Conservation (phyloP, 2,888 invertebrate genomes). For the Synanthedon myopaeformis region DNA sequence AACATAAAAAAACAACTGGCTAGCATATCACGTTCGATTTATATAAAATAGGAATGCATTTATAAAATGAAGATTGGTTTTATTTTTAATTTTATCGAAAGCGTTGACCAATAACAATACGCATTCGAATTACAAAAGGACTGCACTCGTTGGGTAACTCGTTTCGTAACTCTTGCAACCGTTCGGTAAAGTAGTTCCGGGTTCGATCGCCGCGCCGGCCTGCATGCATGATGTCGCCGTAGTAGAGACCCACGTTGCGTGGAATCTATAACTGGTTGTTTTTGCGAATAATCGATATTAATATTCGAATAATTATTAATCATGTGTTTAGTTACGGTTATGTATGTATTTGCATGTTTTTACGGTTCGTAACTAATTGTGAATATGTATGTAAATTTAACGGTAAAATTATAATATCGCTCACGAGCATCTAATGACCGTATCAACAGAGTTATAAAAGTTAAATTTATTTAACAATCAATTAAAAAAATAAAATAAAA, state of each 20-base stretch:
- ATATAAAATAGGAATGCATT: too few relatives aligned
- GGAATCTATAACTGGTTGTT: neutral
- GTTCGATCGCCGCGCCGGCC: constrained; percentile 1
- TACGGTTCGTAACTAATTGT: too few relatives aligned
- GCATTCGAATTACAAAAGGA: neutral
- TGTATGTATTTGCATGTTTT: neutral
- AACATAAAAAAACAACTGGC: too few relatives aligned
- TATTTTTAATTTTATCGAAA: too few relatives aligned
- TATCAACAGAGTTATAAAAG: too few relatives aligned
- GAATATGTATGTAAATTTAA: too few relatives aligned
- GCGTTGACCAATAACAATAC: neutral
- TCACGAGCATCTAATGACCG: too few relatives aligned
- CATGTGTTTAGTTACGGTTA: neutral
- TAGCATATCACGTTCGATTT: too few relatives aligned
- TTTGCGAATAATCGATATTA: neutral
- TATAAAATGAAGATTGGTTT: too few relatives aligned
- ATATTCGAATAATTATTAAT: neutral
- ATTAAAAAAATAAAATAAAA: too few relatives aligned
- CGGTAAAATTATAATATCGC: too few relatives aligned
- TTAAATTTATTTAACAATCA: too few relatives aligned
- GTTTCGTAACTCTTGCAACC: neutral
- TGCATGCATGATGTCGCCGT: neutral
- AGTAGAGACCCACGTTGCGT: neutral
- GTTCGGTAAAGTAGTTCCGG: neutral
- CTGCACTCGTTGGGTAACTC: neutral